Evolutionary conservation across 2,888 invertebrate species (phyloP), one percentile per base, ranked within the genome.

Genomic region (Drosophila mimica): DNA sequence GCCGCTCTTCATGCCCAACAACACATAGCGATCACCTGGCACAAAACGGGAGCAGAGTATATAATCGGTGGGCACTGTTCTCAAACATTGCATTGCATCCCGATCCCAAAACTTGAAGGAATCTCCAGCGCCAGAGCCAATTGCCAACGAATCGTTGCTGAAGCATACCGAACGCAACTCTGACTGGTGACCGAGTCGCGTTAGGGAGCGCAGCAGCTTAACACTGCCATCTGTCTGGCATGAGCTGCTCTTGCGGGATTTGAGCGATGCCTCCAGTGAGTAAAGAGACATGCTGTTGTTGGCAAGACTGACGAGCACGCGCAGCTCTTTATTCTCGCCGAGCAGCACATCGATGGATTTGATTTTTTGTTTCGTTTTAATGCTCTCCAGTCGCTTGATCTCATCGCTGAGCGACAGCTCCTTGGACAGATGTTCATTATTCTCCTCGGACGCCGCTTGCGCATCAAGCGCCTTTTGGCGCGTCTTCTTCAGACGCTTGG

Each of bases 101-200:
- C 94, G 96, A 93, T 98, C 98, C 99, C 99, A 99, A 59, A 99
- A 94, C 94, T 99, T 99, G 40, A 99, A 94, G 9, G 96, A 95
- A 83, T 99, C 98, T 0, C 95, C 96, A 77, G 98, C 96, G 0
- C 96, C 98, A 0, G 99, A 97, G 2, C 97, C 95, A 69, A 99
- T 94, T 2, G 97, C 97, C 70, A 97, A 94, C 91, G 97, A 97
- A 93, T 99, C 99, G 2, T 97, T 97, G 91, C 98, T 98, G 91
- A 99, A 98, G 63, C 96, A 95, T 30, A 99, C 94, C 30, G 97
- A 95, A 58, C 98, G 94, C 8, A 99, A 96, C 91, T 99, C 98
- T 53, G 96, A 96, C 66, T 97, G 96, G 93, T 99, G 99, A 0
- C 99, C 99, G 17, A 96, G 95, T 72, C 94, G 94, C 1, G 94